Percentiles rank a stretch among this genome's conserved stretches.
These are phyloP conservation scores for Natrix natrix DNA, from an alignment of 2,797 vertebrate genomes.

Conservation along the genomic window DNA sequence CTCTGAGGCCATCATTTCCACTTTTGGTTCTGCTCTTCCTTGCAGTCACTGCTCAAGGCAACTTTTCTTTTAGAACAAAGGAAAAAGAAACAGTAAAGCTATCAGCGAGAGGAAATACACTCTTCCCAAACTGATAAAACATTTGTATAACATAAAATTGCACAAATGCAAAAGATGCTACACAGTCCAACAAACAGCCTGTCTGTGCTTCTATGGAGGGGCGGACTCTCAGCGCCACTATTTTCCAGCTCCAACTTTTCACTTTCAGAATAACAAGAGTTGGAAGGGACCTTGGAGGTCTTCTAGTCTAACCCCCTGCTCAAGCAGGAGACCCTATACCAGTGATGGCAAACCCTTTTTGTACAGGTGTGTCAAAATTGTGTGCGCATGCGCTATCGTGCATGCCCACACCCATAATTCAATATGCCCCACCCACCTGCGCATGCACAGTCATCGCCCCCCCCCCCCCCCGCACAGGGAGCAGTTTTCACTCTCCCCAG, in stretches of 20 bases:
- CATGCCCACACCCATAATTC: no score
- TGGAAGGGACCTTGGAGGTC: neutral
- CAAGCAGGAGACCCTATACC: neutral
- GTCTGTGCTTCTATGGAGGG: neutral
- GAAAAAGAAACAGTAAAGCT: neutral
- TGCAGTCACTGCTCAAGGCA: neutral
- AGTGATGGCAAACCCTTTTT: no score
- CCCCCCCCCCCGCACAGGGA: no score
- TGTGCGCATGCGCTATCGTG: no score
- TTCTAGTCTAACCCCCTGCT: neutral
- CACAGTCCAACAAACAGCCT: neutral
- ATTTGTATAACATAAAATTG: neutral
- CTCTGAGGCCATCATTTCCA: neutral
- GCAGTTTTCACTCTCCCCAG: no score
- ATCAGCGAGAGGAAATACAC: neutral
- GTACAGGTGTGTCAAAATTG: no score
- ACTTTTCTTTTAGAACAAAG: neutral
- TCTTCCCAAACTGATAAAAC: neutral
- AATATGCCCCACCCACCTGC: no score
- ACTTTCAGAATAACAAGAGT: neutral
- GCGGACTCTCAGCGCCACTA: neutral
- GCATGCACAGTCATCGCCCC: no score
- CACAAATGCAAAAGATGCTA: neutral
- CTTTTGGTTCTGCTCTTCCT: neutral
- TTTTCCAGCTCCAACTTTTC: neutral